Evolutionary conservation across 2,113 vertebrate genomes (phyloP).

Genomic region (Vulpes lagopus): DNA sequence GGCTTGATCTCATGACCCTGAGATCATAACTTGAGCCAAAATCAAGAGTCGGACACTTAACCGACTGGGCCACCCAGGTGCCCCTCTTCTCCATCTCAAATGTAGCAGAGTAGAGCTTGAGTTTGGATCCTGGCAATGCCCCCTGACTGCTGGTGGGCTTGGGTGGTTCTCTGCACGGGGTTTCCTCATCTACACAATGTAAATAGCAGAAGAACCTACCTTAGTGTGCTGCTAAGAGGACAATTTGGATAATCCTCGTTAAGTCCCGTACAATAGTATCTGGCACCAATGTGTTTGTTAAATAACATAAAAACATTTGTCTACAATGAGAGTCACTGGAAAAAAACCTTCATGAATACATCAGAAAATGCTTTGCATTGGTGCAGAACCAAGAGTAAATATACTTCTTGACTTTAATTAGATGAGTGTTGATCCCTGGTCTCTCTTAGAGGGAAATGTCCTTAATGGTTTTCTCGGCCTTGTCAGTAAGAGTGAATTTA

Average conservation of each 20-base stretch:
- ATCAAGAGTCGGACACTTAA: no score
- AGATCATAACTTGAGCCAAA: no score
- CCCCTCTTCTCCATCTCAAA: neutral
- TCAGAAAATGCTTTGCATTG: neutral
- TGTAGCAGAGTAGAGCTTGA: neutral
- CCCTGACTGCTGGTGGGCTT: neutral
- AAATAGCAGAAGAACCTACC: accelerated
- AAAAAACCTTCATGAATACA: neutral
- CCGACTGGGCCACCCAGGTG: no score
- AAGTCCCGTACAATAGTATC: neutral
- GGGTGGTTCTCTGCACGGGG: neutral
- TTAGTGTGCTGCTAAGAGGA: neutral
- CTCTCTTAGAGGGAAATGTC: neutral
- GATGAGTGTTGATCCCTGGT: neutral
- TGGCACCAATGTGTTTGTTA: neutral
- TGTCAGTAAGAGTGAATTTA: accelerated
- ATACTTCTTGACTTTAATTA: neutral
- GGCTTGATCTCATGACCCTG: no score
- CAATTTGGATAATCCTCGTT: neutral
- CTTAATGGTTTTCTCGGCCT: neutral
- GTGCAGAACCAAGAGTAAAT: neutral
- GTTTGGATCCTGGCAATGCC: neutral
- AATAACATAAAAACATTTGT: neutral
- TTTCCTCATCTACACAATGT: neutral
- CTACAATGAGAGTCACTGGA: neutral